Conservation (phyloP, 2,888 invertebrate species). For the Acronicta psi region DNA sequence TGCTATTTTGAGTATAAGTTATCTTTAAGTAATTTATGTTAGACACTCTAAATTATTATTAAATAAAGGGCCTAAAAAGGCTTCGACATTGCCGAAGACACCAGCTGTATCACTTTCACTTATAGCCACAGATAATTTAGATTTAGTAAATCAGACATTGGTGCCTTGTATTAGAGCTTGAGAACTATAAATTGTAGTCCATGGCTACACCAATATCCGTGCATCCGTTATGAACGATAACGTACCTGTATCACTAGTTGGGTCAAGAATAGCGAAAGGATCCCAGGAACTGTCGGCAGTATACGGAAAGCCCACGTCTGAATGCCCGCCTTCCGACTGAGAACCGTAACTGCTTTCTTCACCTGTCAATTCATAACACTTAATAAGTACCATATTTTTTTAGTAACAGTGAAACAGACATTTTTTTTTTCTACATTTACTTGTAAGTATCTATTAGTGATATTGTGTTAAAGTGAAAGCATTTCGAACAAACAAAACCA, state of each 20-base stretch:
- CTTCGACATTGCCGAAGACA: too few species aligned
- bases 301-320: slow-evolving; percentile 84
- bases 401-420: neutral
- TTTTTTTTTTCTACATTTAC: neutral
- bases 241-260: slow-evolving; percentile 93
- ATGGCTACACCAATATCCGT: neutral
- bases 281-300: slow-evolving; percentile 90
- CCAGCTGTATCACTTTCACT: too few species aligned
- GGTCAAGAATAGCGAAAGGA: slow-evolving; percentile 93
- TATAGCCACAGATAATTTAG: too few species aligned
- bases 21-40: too few species aligned
- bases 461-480: too few species aligned
- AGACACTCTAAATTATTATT: too few species aligned
- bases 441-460: neutral
- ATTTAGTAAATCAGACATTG: too few species aligned
- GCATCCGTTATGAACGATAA: slow-evolving; percentile 17
- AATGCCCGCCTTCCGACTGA: slow-evolving; percentile 91
- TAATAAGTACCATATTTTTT: slow-evolving; percentile 2
- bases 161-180: too few species aligned
- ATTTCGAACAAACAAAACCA: too few species aligned
- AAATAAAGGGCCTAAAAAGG: too few species aligned
- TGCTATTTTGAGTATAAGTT: too few species aligned
- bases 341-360: slow-evolving; percentile 96
- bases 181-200: too few species aligned
- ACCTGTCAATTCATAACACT: slow-evolving; percentile 66